These are phyloP conservation scores for Oryzias celebensis DNA, from an alignment of 2,113 vertebrate species.

Conservation along the genomic window DNA sequence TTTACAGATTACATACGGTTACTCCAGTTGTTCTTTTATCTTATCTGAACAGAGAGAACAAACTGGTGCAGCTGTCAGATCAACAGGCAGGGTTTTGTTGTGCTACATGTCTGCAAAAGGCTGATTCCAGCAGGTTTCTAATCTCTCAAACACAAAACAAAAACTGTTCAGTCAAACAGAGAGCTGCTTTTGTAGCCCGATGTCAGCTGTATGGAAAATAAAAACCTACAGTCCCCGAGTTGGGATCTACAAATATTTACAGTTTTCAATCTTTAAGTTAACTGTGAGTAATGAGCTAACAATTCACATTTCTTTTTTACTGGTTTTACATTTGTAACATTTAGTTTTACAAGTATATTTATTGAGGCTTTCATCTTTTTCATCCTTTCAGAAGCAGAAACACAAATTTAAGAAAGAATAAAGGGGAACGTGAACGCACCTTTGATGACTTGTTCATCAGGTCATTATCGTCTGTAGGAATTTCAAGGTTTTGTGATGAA, in stretches of 20 bases:
- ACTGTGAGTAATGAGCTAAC: too few species aligned
- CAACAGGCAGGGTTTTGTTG: background rate
- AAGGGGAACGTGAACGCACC: slow-evolving; percentile 22
- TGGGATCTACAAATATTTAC: too few species aligned
- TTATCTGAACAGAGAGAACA: background rate
- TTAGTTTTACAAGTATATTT: background rate
- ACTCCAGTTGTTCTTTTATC: background rate
- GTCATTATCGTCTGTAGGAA: slow-evolving; percentile 48
- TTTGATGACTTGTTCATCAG: slow-evolving; percentile 41
- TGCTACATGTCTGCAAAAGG: slow-evolving; percentile 11
- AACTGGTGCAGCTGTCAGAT: background rate
- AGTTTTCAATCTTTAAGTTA: too few species aligned
- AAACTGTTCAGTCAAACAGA: background rate
- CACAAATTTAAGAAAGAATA: background rate
- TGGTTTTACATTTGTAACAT: background rate
- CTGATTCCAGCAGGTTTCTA: slow-evolving; percentile 30
- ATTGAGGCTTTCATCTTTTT: too few species aligned
- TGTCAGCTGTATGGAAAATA: background rate
- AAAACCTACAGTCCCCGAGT: background rate
- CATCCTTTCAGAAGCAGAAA: background rate
- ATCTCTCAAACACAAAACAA: slow-evolving; percentile 9
- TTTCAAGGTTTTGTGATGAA: slow-evolving; percentile 22
- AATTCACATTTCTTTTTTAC: background rate
- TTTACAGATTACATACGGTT: background rate
- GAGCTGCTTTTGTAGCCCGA: background rate